Conservation (phyloP, 2,797 vertebrate genomes). For the Enteromius unitaeniatus region DNA sequence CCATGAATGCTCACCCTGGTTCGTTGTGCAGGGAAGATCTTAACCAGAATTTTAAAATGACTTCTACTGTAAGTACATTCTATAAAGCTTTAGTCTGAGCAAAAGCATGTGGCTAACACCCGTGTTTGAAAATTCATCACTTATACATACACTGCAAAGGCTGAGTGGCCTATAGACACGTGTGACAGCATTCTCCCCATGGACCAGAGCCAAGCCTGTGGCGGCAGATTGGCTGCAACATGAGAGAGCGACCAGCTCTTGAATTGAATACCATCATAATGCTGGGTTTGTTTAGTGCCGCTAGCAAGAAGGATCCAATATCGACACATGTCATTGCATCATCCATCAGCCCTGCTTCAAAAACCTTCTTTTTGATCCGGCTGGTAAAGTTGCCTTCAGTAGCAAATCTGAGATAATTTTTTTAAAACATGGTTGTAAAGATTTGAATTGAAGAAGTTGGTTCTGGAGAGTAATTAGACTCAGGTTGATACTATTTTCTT, state of each 20-base stretch:
- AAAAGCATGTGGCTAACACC: slow-evolving; percentile 26
- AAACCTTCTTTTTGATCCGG: slow-evolving; percentile 21
- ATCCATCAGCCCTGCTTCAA: slow-evolving; percentile 35
- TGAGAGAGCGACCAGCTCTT: slow-evolving; percentile 32
- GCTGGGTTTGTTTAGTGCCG: slow-evolving; percentile 41
- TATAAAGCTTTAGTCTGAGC: slow-evolving; percentile 34
- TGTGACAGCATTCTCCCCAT: slow-evolving; percentile 29
- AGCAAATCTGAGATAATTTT: slow-evolving; percentile 19
- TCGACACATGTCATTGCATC: slow-evolving; percentile 43
- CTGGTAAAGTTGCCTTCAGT: slow-evolving; percentile 6
- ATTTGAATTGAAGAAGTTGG: slow-evolving; percentile 13
- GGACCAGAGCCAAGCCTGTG: slow-evolving; percentile 34
- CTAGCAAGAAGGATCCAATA: slow-evolving; percentile 43
- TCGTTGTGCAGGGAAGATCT: neutral
- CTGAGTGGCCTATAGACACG: slow-evolving; percentile 21
- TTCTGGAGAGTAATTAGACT: neutral
- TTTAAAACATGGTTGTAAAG: slow-evolving; percentile 1
- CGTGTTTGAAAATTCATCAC: slow-evolving; percentile 29
- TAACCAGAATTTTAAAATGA: neutral
- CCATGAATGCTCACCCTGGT: neutral
- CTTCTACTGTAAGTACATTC: neutral
- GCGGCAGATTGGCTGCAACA: slow-evolving; percentile 44
- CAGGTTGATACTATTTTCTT: neutral
- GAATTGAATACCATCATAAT: slow-evolving; percentile 46
- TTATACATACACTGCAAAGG: neutral